phyloP scores from a whole-genome alignment of 2,113 vertebrate genomes.

The Agapornis roseicollis region DNA sequence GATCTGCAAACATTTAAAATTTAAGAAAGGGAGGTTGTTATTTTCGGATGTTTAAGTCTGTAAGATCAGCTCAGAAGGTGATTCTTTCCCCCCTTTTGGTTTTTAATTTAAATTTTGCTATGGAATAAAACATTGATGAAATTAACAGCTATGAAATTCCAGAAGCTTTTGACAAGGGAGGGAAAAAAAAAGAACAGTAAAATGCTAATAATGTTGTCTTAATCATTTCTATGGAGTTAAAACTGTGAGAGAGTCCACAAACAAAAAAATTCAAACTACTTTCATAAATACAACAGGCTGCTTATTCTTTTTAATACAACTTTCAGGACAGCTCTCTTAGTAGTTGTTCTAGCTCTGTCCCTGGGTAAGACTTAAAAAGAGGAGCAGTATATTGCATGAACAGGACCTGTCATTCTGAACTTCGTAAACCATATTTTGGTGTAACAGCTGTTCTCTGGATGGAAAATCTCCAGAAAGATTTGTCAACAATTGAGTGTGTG shows the following conservation, averaged over 20 bases:
- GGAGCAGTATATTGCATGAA: background rate
- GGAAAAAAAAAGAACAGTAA: background rate
- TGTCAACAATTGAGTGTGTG: background rate
- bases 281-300: background rate
- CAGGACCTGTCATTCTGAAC: background rate
- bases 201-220: background rate
- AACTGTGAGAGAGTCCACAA: background rate
- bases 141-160: background rate
- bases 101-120: background rate
- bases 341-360: background rate
- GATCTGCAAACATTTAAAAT: background rate
- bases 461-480: background rate
- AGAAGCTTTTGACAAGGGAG: background rate
- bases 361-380: background rate
- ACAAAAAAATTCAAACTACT: no score
- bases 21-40: background rate
- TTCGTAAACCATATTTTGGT: background rate
- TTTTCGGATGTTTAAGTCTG: background rate
- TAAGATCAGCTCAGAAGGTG: background rate
- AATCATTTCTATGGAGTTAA: background rate
- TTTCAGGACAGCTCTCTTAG: background rate
- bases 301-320: background rate
- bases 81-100: rapidly evolving
- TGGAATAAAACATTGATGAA: background rate
- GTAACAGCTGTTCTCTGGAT: background rate